Base-by-base conservation (phyloP, 2,888 invertebrate genomes). In the Entomobrya multifasciata region DNA sequence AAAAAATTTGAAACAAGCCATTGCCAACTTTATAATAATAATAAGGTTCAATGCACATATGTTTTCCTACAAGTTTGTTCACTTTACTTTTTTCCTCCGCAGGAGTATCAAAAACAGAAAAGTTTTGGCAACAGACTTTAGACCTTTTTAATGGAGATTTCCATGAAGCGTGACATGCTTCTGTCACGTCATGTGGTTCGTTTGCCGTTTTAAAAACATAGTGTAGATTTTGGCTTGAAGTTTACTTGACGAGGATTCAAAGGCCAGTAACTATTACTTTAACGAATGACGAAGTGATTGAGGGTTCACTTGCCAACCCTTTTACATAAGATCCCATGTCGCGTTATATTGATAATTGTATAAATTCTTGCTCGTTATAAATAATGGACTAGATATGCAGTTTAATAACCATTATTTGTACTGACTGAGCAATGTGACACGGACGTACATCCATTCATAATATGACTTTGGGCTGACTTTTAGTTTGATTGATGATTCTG, bases 191-290 rank as follows among this genome's bases (percentile, higher is more conserved):
- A 52, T 52, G 30, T 20, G 30, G 55, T 55, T 74, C 52, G 52
- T 55, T 55, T 52, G 36, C 74, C 52, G 20, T 74, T 74, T 74
- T 25, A 20, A 30, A 20, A 55, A 6, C 15, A 30, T 30, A 13
- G 17, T 20, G 27, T 52, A 17, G 20, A 52, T 36, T 55, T 74
- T 74, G 74, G 74, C 52, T 27, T 74, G 20, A 55, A 17, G 20
- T 27, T 52, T 41, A 55, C 30, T 65, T 36, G 65, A 15, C 60
- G n/a, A n/a, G n/a, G n/a, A n/a, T n/a, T n/a, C n/a, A n/a, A n/a
- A n/a, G n/a, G n/a, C n/a, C n/a, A n/a, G n/a, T n/a, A n/a, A 27
- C 62, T 55, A 6, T 13, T 57, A 11, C 15, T 49, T 49, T 49
- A 3, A 30, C 17, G 36, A 65, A 65, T 65, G 62, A 36, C 11